These are phyloP conservation scores for Phthorimaea operculella DNA, from an alignment of 1,140 invertebrate genomes.

Conservation along the genomic window DNA sequence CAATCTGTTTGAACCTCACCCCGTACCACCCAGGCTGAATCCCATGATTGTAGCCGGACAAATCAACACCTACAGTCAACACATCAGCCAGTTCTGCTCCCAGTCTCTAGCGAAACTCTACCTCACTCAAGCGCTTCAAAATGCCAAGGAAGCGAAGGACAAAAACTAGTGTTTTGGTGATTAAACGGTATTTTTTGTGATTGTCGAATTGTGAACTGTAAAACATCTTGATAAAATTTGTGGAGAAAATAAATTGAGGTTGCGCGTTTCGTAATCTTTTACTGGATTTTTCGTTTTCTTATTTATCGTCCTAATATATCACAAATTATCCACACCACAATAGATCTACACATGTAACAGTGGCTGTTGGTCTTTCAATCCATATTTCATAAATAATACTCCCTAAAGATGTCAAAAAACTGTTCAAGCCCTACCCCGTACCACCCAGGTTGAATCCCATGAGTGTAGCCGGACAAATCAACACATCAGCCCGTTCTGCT, in stretches of 20 bases:
- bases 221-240: not conserved
- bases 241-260: too few species aligned
- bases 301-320: too few species aligned
- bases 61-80: constrained; percentile 93
- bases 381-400: too few species aligned
- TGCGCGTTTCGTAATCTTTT: too few species aligned
- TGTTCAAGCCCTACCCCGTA: constrained; percentile 90
- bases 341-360: too few species aligned
- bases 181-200: constrained; percentile 6
- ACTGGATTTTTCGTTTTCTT: too few species aligned
- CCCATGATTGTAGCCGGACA: constrained; percentile 96
- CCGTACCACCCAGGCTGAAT: constrained; percentile 89
- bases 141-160: constrained; percentile 75
- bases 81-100: constrained; percentile 95
- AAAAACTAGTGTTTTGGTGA: constrained; percentile 35
- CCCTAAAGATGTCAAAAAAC: constrained; percentile 94
- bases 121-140: constrained; percentile 91
- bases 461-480: constrained; percentile 94
- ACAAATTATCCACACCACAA: too few species aligned
- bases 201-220: not conserved
- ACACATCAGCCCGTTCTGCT: constrained; percentile 94
- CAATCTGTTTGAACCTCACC: constrained; percentile 93
- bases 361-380: too few species aligned
- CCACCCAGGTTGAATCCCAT: constrained; percentile 93
- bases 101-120: constrained; percentile 97